Conservation (phyloP, 2,888 invertebrate genomes). For the Amblyjoppa proteus region DNA sequence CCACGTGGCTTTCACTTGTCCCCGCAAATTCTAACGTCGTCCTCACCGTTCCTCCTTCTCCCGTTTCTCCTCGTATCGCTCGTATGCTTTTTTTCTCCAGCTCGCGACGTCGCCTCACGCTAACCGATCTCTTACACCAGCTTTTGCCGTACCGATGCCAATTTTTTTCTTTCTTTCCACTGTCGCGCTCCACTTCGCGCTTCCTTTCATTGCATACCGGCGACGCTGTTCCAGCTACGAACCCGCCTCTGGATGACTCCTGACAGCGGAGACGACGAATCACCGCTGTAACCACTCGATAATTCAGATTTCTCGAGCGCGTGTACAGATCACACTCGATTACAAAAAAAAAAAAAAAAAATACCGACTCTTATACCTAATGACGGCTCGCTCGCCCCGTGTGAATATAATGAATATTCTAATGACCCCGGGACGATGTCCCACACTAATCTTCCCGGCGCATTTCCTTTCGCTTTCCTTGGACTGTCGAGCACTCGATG, state of each 20-base stretch:
- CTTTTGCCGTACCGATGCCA: constrained; percentile 33
- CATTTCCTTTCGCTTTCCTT: constrained; percentile 61
- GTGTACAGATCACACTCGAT: constrained; percentile 23
- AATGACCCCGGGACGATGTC: constrained; percentile 2
- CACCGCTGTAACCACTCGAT: constrained; percentile 9
- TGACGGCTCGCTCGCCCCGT: constrained; percentile 57
- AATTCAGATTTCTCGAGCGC: constrained; percentile 43
- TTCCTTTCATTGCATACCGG: constrained; percentile 33
- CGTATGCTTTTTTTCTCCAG: constrained; percentile 63
- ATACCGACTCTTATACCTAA: constrained; percentile 58
- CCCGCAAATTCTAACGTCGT: constrained; percentile 73
- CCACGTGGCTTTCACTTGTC: constrained; percentile 85
- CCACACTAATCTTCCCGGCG: not conserved
- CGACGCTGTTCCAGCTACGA: not conserved
- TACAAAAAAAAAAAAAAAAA: constrained; percentile 2
- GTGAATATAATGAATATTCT: constrained; percentile 56
- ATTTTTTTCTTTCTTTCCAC: constrained; percentile 51
- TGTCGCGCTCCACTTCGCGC: constrained; percentile 35
- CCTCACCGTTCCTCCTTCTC: constrained; percentile 66
- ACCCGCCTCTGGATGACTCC: not conserved
- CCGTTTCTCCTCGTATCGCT: constrained; percentile 37
- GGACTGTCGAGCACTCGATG: not conserved
- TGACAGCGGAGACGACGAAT: constrained; percentile 13
- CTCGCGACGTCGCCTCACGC: not conserved
- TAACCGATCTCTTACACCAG: constrained; percentile 30